Percentiles rank a stretch among this genome's conserved stretches.
Conservation (phyloP, 2,797 vertebrate species). For the Garrulus glandarius region DNA sequence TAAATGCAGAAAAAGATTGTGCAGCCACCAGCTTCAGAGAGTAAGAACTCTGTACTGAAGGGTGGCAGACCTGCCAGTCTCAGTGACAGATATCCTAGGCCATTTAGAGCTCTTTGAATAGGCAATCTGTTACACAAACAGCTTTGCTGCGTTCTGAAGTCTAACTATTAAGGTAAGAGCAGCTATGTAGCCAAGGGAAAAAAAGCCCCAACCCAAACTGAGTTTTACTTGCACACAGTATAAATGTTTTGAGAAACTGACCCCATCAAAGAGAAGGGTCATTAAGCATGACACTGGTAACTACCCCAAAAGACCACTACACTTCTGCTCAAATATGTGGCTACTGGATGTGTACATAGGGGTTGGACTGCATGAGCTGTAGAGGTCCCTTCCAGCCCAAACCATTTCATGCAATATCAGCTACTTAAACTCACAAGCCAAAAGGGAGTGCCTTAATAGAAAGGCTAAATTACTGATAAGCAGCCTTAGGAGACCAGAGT, state of each 20-base stretch:
- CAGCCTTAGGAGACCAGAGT: not conserved
- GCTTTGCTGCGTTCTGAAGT: not conserved
- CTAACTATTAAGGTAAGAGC: not conserved
- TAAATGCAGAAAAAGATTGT: not conserved
- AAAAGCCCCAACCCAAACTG: accelerated
- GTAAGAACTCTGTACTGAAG: not conserved
- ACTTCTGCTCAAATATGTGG: not conserved
- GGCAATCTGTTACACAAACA: not conserved
- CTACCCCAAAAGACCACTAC: not conserved
- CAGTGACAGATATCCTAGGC: not conserved
- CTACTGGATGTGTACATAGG: accelerated
- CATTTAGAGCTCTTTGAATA: not conserved
- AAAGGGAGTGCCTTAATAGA: not conserved
- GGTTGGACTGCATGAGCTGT: not conserved
- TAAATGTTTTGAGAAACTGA: not conserved
- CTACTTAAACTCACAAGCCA: not conserved
- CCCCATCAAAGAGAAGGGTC: not conserved
- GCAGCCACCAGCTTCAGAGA: not conserved
- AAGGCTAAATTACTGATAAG: not conserved
- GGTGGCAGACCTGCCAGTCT: not conserved
- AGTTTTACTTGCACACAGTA: not conserved
- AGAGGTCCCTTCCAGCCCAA: not conserved
- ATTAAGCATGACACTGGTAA: not conserved
- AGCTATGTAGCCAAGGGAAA: not conserved
- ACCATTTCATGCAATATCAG: not conserved